A percentile compares a stretch with the other conserved stretches of the same genome.
These are phyloP conservation scores for Leguminivora glycinivorella DNA, from an alignment of 1,140 invertebrate genomes.

Conservation along the genomic window DNA sequence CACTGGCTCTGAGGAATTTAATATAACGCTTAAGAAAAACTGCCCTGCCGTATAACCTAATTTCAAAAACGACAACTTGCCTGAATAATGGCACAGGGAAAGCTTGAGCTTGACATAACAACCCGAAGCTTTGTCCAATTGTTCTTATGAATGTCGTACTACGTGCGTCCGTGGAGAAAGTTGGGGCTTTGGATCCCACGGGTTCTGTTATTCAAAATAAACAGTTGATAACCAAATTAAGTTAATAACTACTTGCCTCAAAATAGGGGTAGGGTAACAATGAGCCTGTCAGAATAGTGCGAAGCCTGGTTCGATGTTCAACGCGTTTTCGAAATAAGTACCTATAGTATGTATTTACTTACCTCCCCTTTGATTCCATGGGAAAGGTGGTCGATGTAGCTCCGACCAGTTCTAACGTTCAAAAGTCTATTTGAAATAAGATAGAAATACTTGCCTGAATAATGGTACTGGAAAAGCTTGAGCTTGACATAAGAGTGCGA, in stretches of 20 bases:
- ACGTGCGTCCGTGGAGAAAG: conserved; percentile 84
- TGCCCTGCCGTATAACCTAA: conserved; percentile 78
- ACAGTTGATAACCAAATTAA: conserved; percentile 34
- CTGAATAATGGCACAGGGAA: conserved; percentile 86
- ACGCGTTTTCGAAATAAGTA: conserved; percentile 79
- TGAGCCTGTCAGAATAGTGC: conserved; percentile 85
- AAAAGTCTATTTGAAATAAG: conserved; percentile 34
- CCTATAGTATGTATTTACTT: no score
- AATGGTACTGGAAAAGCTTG: conserved; percentile 86
- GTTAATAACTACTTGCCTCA: conserved; percentile 87
- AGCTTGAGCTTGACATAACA: conserved; percentile 89
- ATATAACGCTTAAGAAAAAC: not conserved
- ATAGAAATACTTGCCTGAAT: conserved; percentile 83
- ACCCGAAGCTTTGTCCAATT: conserved; percentile 65
- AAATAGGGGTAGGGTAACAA: conserved; percentile 84
- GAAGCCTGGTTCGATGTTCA: conserved; percentile 75
- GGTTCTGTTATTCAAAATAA: conserved; percentile 82
- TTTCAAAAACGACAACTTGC: no score
- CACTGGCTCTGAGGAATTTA: conserved; percentile 79
- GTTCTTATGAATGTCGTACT: conserved; percentile 80
- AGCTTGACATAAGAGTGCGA: conserved; percentile 85
- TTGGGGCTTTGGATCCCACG: conserved; percentile 83
- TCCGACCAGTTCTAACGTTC: conserved; percentile 85
- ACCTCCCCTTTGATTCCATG: conserved; percentile 76
- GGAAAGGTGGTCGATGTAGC: conserved; percentile 84